Percentiles rank a stretch among this genome's conserved stretches.
phyloP scores from a whole-genome alignment of 2,797 vertebrate species.

The Anolis apletophallus region DNA sequence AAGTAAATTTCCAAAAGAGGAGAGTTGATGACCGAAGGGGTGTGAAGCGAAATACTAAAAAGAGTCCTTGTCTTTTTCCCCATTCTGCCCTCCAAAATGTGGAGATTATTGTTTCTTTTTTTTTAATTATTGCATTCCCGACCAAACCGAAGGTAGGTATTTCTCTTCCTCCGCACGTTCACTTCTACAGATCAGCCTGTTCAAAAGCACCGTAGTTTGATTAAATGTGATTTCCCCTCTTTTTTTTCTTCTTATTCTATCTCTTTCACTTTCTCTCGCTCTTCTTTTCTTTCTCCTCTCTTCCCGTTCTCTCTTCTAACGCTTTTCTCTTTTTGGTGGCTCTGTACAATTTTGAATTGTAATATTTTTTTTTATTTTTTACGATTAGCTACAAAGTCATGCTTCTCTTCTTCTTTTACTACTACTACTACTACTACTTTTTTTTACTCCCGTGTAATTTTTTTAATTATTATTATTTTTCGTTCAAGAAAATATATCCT shows the following conservation, averaged over 20 bases:
- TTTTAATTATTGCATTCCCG: slow-evolving; percentile 97
- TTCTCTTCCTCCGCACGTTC: slow-evolving; percentile 94
- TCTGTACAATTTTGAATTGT: slow-evolving; percentile 76
- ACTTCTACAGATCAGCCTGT: slow-evolving; percentile 99
- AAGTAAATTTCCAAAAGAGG: slow-evolving; percentile 2
- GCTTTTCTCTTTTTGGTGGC: slow-evolving; percentile 78
- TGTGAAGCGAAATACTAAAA: slow-evolving; percentile 91
- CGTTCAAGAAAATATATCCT: slow-evolving; percentile 46
- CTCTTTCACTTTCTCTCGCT: slow-evolving; percentile 57
- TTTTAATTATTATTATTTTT: not conserved
- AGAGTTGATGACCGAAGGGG: slow-evolving; percentile 81
- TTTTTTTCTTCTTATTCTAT: slow-evolving; percentile 53
- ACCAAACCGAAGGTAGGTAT: slow-evolving; percentile 99
- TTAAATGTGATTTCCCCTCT: slow-evolving; percentile 86
- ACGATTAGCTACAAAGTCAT: slow-evolving; percentile 74
- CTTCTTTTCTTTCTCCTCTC: slow-evolving; percentile 53
- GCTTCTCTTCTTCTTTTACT: slow-evolving; percentile 62
- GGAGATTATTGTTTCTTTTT: slow-evolving; percentile 95
- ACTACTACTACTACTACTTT: slow-evolving; percentile 40
- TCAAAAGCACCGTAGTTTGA: slow-evolving; percentile 97
- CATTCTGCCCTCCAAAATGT: slow-evolving; percentile 91
- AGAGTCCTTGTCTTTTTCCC: slow-evolving; percentile 95
- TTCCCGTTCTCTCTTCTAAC: slow-evolving; percentile 59
- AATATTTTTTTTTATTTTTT: slow-evolving; percentile 78
- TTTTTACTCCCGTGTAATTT: slow-evolving; percentile 78